Evolutionary conservation across 2,888 invertebrate genomes (phyloP).

Genomic region (Eulithis prunata): DNA sequence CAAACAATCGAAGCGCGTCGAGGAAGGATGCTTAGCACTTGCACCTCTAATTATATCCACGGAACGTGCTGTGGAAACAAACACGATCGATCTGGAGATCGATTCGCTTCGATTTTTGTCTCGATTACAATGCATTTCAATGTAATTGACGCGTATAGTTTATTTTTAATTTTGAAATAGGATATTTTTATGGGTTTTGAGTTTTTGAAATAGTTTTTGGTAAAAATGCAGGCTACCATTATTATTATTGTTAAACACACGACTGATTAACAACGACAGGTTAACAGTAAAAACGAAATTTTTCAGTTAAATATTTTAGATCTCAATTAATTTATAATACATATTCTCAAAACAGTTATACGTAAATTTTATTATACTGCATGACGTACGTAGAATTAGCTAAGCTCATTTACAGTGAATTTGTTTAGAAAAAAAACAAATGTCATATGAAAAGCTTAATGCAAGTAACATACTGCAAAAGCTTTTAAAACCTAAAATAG

Average conservation of each 20-base stretch:
- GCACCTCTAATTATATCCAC: constrained; percentile 79
- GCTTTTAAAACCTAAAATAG: constrained; percentile 35
- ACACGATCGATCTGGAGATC: constrained; percentile 51
- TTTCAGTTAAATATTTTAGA: no score
- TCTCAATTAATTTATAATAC: no score
- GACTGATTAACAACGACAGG: no score
- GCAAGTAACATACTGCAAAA: constrained; percentile 30
- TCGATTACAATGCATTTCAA: constrained; percentile 38
- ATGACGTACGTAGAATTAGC: no score
- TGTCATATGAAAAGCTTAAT: constrained; percentile 5
- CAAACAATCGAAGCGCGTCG: constrained; percentile 77
- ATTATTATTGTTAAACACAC: no score
- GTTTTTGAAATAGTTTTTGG: no score
- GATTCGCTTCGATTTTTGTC: constrained; percentile 36
- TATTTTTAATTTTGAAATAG: constrained; percentile 6
- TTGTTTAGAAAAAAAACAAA: constrained; percentile 4
- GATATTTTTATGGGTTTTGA: neutral
- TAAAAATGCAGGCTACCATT: no score
- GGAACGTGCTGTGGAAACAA: constrained; percentile 72
- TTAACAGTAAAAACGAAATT: no score
- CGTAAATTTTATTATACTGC: no score
- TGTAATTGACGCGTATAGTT: constrained; percentile 19
- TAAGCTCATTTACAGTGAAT: neutral
- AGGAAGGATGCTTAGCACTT: constrained; percentile 81
- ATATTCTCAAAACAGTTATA: no score